Base-by-base conservation (phyloP, 2,888 invertebrate species). In the Epinotia nisella region DNA sequence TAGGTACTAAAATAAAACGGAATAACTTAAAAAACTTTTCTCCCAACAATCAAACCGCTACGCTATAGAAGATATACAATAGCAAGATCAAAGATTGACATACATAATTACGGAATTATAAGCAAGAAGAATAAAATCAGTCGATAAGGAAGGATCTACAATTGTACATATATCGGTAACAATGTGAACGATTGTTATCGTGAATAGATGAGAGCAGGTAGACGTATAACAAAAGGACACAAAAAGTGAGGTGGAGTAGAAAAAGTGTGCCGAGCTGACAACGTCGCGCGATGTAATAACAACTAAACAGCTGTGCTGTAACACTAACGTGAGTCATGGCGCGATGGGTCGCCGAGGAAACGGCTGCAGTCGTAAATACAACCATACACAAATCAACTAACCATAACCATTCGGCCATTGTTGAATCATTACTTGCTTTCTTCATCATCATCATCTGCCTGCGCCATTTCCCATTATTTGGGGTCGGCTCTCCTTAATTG, bases 281-380 rank as follows among this genome's bases (percentile, higher is more conserved):
- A 86, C 83, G 82, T 80, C 79, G 82, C 83, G 76, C 75, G 80
- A 83, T 77, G 79, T 83, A 85, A 84, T 85, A 87, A 84, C 81
- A 86, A 83, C 79, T 81, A 85, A 82, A 84, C 83, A 85, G 85
- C 81, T 80, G 81, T 82, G 85, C 81, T 80, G 81, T 82, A 68
- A 62, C 61, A 67, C 71, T 83, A 80, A 77, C 78, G 80, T 89
- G 88, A 90, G 86, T 91, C 90, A 83, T 86, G 82, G 83, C 85
- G 80, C 85, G 87, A 86, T 87, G 83, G 83, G 82, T 84, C 80
- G 81, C 77, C 78, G 81, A 86, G 85, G 85, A 88, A 88, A 85
- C 80, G 82, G 84, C 88, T 86, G 87, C 86, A 87, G 90, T 86
- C 85, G 87, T 85, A 87, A 84, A 85, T 81, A 81, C 82, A 83